Evolutionary conservation across 2,888 invertebrate genomes (phyloP).

Genomic region (Volucella bombylans): DNA sequence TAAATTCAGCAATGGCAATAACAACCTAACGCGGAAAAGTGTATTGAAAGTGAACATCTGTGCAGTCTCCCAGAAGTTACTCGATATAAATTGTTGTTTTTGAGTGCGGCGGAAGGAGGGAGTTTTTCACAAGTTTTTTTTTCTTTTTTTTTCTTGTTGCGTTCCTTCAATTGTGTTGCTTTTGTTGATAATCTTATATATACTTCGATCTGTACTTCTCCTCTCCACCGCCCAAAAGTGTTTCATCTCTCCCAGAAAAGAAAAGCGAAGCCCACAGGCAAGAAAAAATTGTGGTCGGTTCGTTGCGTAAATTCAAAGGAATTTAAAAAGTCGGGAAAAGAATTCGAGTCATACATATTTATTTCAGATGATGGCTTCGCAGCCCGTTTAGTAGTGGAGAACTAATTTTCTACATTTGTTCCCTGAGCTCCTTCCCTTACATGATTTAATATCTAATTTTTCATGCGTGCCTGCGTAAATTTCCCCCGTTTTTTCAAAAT

Average conservation of each 20-base stretch:
- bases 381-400: constrained; percentile 7
- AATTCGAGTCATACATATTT: constrained; percentile 30
- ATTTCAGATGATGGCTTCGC: constrained; percentile 36
- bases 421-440: neutral
- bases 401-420: constrained; percentile 33
- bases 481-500: constrained; percentile 2
- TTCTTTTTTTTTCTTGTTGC: constrained; percentile 26
- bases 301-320: constrained; percentile 46
- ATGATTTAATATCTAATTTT: constrained; percentile 40
- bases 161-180: constrained; percentile 30
- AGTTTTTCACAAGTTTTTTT: constrained; percentile 33
- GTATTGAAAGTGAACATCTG: constrained; percentile 58
- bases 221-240: constrained; percentile 45
- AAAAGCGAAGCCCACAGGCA: constrained; percentile 21
- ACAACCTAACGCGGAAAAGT: constrained; percentile 32
- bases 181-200: constrained; percentile 52
- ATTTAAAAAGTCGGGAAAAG: constrained; percentile 3
- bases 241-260: constrained; percentile 15
- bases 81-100: constrained; percentile 35
- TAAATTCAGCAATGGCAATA: constrained; percentile 9
- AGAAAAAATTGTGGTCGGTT: constrained; percentile 34
- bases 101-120: constrained; percentile 51
- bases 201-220: constrained; percentile 21
- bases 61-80: constrained; percentile 30
- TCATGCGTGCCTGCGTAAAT: constrained; percentile 34